Percentiles rank a stretch among this genome's conserved stretches.
Conservation (phyloP, 2,797 vertebrate genomes). For the Epinephelus malabaricus region DNA sequence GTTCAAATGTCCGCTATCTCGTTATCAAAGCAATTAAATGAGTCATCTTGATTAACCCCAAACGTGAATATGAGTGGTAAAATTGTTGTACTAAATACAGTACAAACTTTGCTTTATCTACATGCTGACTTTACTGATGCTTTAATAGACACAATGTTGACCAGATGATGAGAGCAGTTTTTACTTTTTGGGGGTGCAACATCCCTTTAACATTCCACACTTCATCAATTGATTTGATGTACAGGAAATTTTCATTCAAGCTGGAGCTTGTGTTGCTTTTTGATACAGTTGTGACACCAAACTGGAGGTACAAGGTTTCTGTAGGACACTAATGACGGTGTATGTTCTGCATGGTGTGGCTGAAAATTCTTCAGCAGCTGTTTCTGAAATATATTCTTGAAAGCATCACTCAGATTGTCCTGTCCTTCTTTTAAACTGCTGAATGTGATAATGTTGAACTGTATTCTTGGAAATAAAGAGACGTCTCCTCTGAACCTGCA, state of each 20-base stretch:
- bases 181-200: neutral
- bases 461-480: no score
- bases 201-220: constrained; percentile 32
- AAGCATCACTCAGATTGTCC: constrained; percentile 54
- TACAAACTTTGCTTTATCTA: neutral
- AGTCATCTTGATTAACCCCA: neutral
- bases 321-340: constrained; percentile 15
- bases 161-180: neutral
- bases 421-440: constrained; percentile 47
- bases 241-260: neutral
- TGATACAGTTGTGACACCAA: neutral
- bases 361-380: no score
- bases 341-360: constrained; percentile 55
- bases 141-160: neutral
- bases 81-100: neutral
- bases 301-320: constrained; percentile 44
- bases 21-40: neutral
- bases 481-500: no score
- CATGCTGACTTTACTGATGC: neutral
- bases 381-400: constrained; percentile 65
- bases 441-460: no score
- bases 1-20: neutral
- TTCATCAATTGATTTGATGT: neutral
- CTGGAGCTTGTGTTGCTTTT: constrained; percentile 16
- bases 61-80: no score